phyloP scores from a whole-genome alignment of 1,140 invertebrate species.

The Bacillus rossius region DNA sequence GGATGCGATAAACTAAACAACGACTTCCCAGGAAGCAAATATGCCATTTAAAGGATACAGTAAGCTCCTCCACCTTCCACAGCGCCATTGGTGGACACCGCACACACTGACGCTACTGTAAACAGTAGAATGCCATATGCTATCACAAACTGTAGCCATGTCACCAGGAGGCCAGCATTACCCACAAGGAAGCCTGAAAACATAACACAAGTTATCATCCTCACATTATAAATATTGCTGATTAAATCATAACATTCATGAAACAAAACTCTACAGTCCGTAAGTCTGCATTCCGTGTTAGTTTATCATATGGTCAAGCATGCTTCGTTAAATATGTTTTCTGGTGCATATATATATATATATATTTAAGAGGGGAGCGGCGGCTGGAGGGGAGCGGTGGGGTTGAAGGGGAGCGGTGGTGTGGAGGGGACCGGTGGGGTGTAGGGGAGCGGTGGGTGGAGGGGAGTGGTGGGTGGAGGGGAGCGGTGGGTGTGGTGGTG shows the following conservation, averaged over 20 bases:
- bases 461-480: no score
- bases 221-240: neutral
- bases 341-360: neutral
- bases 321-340: neutral
- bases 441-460: no score
- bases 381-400: no score
- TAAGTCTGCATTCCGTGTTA: neutral
- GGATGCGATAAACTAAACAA: neutral
- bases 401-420: no score
- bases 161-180: slow-evolving; percentile 87
- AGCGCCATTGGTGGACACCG: slow-evolving; percentile 98
- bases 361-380: no score
- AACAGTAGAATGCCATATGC: slow-evolving; percentile 94
- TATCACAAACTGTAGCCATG: slow-evolving; percentile 80
- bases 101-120: slow-evolving; percentile 96
- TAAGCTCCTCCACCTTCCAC: slow-evolving; percentile 98
- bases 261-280: neutral
- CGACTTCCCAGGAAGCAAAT: no score
- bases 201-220: no score
- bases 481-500: no score
- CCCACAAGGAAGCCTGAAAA: slow-evolving; percentile 91
- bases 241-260: neutral
- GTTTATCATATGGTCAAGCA: neutral
- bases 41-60: slow-evolving; percentile 98
- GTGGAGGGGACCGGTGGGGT: no score